Percentiles rank a stretch among this genome's conserved stretches.
phyloP scores from a whole-genome alignment of 2,113 vertebrate genomes.

The Gymnorhina tibicen region DNA sequence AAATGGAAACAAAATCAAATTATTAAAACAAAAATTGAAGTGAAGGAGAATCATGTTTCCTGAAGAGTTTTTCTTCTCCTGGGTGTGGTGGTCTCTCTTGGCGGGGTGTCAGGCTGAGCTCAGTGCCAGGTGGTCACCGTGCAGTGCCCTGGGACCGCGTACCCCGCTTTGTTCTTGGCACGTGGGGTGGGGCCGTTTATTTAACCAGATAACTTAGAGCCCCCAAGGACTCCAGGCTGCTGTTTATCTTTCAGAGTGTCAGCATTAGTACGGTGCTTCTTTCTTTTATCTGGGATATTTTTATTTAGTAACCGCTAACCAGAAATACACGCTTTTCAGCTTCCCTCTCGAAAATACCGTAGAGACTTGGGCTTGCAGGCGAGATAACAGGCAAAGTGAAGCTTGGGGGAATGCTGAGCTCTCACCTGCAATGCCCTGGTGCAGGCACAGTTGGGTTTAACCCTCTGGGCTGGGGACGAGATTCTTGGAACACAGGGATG shows the following conservation, averaged over 20 bases:
- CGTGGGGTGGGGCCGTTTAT: not conserved
- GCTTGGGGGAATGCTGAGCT: not conserved
- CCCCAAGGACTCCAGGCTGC: not conserved
- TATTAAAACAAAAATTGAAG: not conserved
- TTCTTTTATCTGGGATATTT: not conserved
- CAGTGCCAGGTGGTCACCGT: fast-evolving
- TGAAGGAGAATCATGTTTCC: conserved; percentile 5
- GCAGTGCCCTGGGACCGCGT: fast-evolving
- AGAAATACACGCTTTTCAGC: not conserved
- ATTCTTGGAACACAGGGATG: fast-evolving
- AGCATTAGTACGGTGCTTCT: not conserved
- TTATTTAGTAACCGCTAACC: not conserved
- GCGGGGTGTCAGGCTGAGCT: not conserved
- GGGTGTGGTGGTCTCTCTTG: conserved; percentile 49
- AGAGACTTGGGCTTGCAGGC: not conserved
- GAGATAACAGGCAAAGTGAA: not conserved
- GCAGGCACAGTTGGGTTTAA: not conserved
- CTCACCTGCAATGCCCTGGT: not conserved
- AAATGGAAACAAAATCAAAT: not conserved
- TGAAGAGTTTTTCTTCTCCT: conserved; percentile 5
- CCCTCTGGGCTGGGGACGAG: not conserved
- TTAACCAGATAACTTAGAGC: not conserved
- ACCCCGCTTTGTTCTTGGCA: not conserved
- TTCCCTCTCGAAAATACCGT: fast-evolving
- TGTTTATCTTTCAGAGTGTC: not conserved